These are phyloP conservation scores for Drosophila parthenogenetica DNA, from an alignment of 2,888 invertebrate species.

Conservation along the genomic window DNA sequence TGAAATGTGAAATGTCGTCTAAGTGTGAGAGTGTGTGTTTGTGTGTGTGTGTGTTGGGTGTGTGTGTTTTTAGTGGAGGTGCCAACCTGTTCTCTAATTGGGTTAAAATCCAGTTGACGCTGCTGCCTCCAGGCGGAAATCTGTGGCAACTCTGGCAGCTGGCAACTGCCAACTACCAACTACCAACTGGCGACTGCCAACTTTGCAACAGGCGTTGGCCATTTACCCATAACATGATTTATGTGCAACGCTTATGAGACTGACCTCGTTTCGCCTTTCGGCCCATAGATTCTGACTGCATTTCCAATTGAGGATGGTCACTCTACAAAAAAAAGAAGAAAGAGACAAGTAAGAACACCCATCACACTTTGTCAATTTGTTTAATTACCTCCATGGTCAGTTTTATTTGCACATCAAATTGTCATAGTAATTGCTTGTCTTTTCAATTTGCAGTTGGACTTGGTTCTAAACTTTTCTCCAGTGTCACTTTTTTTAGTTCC, in stretches of 20 bases:
- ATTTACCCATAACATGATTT: conserved; percentile 74
- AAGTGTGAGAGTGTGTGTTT: conserved; percentile 2
- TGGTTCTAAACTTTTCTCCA: background rate
- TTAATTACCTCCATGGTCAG: conserved; percentile 28
- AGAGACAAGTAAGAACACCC: background rate
- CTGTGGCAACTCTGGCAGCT: conserved; percentile 56
- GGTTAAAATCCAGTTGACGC: conserved; percentile 76
- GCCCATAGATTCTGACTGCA: conserved; percentile 29
- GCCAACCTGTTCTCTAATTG: conserved; percentile 81
- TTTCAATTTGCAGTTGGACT: background rate
- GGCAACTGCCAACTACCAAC: conserved; percentile 8
- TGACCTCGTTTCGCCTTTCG: conserved; percentile 44
- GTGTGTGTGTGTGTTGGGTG: conserved; percentile 31
- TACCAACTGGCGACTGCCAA: conserved; percentile 21
- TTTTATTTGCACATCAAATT: conserved; percentile 12
- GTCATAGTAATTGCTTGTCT: background rate
- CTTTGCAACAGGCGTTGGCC: conserved; percentile 67
- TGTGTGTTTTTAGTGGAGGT: conserved; percentile 54
- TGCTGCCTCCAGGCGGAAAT: conserved; percentile 76
- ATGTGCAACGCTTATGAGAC: conserved; percentile 61
- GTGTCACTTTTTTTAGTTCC: background rate
- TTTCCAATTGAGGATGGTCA: conserved; percentile 29
- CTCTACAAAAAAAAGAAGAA: background rate
- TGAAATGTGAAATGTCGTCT: conserved; percentile 60
- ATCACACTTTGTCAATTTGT: conserved; percentile 26